Evolutionary conservation across 2,797 vertebrate genomes (phyloP).

Genomic region (Galagoides demidoff): DNA sequence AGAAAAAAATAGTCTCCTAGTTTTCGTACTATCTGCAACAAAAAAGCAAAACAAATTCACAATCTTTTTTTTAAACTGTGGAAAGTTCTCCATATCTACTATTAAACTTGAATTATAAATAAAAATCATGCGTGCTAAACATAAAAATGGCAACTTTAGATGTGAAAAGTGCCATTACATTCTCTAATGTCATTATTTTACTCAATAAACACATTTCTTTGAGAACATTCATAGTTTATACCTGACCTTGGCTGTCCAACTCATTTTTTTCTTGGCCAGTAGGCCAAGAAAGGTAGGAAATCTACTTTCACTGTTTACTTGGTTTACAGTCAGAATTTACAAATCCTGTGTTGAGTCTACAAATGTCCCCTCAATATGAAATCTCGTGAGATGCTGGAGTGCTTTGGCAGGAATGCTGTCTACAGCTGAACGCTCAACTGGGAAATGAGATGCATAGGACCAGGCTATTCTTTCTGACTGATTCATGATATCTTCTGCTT

Average conservation of each 20-base stretch:
- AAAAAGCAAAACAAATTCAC: background rate
- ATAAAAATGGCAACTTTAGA: background rate
- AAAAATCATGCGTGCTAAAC: background rate
- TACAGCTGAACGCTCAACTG: background rate
- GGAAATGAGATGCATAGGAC: background rate
- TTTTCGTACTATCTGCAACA: background rate
- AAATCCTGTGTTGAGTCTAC: background rate
- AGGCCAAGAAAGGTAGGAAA: background rate
- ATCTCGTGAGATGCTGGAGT: background rate
- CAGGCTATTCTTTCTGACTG: constrained; percentile 7
- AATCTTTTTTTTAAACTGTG: background rate
- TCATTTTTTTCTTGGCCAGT: background rate
- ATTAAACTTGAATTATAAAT: background rate
- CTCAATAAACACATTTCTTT: background rate
- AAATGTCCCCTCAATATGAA: background rate
- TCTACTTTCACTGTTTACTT: background rate
- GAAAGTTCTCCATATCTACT: background rate
- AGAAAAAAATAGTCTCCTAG: background rate
- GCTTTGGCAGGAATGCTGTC: background rate
- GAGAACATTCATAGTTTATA: background rate
- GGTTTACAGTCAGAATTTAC: background rate
- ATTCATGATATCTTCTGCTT: constrained; percentile 6
- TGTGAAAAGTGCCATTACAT: background rate
- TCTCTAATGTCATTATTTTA: background rate
- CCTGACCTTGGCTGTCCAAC: background rate